A percentile compares a stretch with the other conserved stretches of the same genome.
phyloP scores from a whole-genome alignment of 2,113 vertebrate species.

The Pterocles gutturalis region DNA sequence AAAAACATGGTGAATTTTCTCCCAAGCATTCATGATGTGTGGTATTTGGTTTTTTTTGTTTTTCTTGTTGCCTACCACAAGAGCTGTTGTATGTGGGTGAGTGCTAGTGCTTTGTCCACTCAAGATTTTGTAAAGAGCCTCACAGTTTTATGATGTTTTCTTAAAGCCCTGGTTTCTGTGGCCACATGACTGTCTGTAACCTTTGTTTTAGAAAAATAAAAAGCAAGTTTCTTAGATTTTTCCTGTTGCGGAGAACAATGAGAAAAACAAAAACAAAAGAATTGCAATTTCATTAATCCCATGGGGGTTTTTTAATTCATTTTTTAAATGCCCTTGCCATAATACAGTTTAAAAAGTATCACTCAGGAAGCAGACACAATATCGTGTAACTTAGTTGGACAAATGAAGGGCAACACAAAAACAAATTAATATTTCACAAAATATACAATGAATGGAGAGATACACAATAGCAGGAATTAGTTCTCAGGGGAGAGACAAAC shows the following conservation, averaged over 20 bases:
- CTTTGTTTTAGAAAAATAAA: neutral
- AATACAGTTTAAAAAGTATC: neutral
- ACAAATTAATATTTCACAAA: neutral
- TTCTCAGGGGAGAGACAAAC: neutral
- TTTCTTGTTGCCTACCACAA: neutral
- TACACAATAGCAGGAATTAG: neutral
- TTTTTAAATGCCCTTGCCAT: neutral
- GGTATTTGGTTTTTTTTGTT: neutral
- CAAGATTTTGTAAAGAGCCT: neutral
- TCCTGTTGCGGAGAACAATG: neutral
- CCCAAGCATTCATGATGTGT: neutral
- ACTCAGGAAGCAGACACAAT: neutral
- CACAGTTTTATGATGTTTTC: neutral
- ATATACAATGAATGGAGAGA: neutral
- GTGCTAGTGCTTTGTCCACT: neutral
- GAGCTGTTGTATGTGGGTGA: neutral
- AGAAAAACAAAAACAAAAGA: neutral
- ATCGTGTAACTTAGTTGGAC: neutral
- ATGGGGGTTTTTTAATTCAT: fast-evolving
- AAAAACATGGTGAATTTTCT: neutral
- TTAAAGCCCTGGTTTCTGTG: neutral
- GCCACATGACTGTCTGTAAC: neutral
- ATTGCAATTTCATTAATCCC: neutral
- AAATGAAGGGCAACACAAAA: neutral
- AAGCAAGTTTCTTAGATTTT: neutral